phyloP scores from a whole-genome alignment of 2,888 invertebrate genomes.

The Griposia aprilina region DNA sequence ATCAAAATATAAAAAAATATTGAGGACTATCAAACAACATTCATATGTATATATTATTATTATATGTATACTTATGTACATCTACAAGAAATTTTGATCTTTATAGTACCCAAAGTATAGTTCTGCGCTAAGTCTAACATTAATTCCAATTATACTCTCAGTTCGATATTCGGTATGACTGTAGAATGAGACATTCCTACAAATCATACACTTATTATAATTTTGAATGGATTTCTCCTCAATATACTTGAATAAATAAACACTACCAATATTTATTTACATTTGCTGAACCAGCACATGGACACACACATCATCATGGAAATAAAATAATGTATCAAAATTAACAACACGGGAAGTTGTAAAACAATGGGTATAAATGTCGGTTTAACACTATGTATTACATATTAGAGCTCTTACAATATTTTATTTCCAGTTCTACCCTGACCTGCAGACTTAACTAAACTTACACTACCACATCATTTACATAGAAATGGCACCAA shows the following conservation, averaged over 20 bases:
- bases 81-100: conserved; percentile 89
- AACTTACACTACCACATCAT: conserved; percentile 89
- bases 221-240: conserved; percentile 80
- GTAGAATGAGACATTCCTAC: conserved; percentile 81
- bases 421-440: conserved; percentile 89
- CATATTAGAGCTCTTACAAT: conserved; percentile 81
- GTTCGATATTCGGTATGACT: conserved; percentile 82
- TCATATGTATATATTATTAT: conserved; percentile 88
- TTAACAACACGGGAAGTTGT: conserved; percentile 80
- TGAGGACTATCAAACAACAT: conserved; percentile 91
- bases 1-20: conserved; percentile 91
- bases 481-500: conserved; percentile 90
- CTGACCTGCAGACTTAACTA: conserved; percentile 90
- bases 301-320: conserved; percentile 87
- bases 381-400: conserved; percentile 78
- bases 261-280: conserved; percentile 89
- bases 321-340: conserved; percentile 87
- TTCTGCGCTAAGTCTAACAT: conserved; percentile 87
- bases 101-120: conserved; percentile 88
- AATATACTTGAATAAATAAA: conserved; percentile 87
- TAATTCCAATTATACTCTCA: conserved; percentile 83
- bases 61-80: conserved; percentile 89
- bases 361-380: conserved; percentile 81
- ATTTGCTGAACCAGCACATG: conserved; percentile 89
- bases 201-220: conserved; percentile 77